These are phyloP conservation scores for Drosophila lini DNA, from an alignment of 1,140 invertebrate genomes.

Conservation along the genomic window DNA sequence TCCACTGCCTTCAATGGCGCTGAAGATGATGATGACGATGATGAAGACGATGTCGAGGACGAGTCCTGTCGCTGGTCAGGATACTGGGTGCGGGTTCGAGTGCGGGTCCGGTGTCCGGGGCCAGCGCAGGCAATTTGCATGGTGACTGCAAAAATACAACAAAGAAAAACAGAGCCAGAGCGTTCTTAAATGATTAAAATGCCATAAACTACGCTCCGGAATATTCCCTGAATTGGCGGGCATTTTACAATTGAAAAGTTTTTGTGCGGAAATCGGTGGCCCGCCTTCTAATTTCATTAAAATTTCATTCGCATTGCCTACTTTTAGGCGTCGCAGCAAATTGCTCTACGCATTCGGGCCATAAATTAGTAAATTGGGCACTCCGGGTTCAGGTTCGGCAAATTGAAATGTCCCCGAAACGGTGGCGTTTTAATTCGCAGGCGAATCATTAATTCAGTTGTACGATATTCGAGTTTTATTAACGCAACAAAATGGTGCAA, in stretches of 20 bases:
- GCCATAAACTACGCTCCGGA: conserved; percentile 66
- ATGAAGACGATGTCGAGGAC: conserved; percentile 13
- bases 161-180: conserved; percentile 29
- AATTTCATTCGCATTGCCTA: conserved; percentile 33
- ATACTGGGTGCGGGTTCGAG: conserved; percentile 23
- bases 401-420: conserved; percentile 23
- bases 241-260: conserved; percentile 61
- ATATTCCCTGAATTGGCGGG: conserved; percentile 17
- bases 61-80: conserved; percentile 7
- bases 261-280: conserved; percentile 45
- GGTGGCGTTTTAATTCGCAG: conserved; percentile 16
- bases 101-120: conserved; percentile 31
- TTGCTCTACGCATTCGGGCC: conserved; percentile 13
- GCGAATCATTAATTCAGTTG: conserved; percentile 2
- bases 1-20: conserved; percentile 20
- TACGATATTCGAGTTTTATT: conserved; percentile 5
- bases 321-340: conserved; percentile 10
- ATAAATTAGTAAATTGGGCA: conserved; percentile 22
- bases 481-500: not conserved
- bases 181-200: conserved; percentile 78
- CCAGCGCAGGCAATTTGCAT: conserved; percentile 72
- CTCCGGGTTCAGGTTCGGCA: not conserved
- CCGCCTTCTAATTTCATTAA: conserved; percentile 49
- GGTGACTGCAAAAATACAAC: conserved; percentile 70
- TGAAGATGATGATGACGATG: conserved; percentile 14